Evolutionary conservation across 2,888 invertebrate species (phyloP), one percentile per base, ranked within the genome.

Genomic region (Harmothoe impar): DNA sequence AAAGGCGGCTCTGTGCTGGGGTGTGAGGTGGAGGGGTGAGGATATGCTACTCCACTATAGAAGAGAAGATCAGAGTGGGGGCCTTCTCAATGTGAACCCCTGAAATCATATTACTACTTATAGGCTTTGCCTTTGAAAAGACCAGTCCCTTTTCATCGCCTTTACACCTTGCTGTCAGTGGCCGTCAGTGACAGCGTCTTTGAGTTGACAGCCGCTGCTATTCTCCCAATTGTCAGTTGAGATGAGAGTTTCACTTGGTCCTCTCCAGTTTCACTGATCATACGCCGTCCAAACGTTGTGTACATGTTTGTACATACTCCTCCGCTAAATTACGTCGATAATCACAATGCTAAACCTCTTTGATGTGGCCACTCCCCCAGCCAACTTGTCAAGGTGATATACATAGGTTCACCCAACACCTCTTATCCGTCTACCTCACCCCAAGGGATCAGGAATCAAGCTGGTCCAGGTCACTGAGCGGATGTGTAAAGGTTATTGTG

Each of bases 81-180:
- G 77, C 17, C 77, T 77, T 25, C 77, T 25, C 25, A 77, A 31
- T 77, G 31, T 17, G 17, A 62, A n/a, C 17, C 77, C 17, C 77
- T 25, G 35, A 81, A 81, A 81, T 81, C 81, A 43, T 81, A 81
- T 81, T 81, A 81, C 43, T 81, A 81, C 81, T 81, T 81, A 81
- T 81, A 81, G 81, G 81, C 43, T 81, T 81, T 33, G 81, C 43
- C 77, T 35, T 33, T 77, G 23, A 81, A 81, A 81, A 81, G 81
- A 81, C 43, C 35, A 1, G 35, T 3, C 7, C 15, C 81, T 43
- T 81, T 81, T 81, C 81, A 81, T 43, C 35, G 81, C 35, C 35
- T 81, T 43, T 81, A 81, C 25, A 81, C 43, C n/a, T 25, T 25
- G 81, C 35, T 81, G 81, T 81, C 81, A 81, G 20, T 25, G 5